These are phyloP conservation scores for Oryzaephilus surinamensis DNA, from an alignment of 1,140 invertebrate genomes.

Conservation along the genomic window DNA sequence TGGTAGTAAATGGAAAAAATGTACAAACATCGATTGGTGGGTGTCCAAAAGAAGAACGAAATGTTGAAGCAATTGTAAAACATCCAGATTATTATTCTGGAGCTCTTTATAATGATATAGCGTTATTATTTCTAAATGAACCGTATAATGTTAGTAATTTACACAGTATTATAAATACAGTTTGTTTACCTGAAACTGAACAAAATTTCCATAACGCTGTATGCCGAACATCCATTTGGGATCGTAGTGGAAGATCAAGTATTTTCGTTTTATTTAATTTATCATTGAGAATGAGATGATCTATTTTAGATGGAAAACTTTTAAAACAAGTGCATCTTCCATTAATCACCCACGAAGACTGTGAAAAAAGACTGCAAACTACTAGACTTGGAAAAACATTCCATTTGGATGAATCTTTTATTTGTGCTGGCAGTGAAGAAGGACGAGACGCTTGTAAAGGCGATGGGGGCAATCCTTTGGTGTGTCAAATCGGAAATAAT, in stretches of 20 bases:
- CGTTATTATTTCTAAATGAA: constrained; percentile 16
- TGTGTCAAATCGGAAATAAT: constrained; percentile 41
- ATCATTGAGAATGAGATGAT: too few species aligned
- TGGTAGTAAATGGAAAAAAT: background rate
- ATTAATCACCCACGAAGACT: constrained; percentile 41
- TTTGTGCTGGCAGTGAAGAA: constrained; percentile 55
- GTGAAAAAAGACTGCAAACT: constrained; percentile 41
- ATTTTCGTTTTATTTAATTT: too few species aligned
- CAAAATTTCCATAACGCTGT: background rate
- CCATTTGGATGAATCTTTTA: constrained; percentile 48
- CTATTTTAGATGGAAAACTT: background rate
- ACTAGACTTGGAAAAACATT: constrained; percentile 51
- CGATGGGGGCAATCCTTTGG: constrained; percentile 46
- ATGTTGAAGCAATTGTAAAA: constrained; percentile 20
- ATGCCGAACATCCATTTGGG: constrained; percentile 3
- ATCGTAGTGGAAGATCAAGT: background rate
- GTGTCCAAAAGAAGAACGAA: constrained; percentile 1
- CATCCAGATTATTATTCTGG: constrained; percentile 24
- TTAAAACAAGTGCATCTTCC: constrained; percentile 34
- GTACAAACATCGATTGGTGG: background rate
- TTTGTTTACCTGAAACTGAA: constrained; percentile 2
- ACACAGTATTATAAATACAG: background rate
- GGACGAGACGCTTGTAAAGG: constrained; percentile 58
- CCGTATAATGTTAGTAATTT: constrained; percentile 1
- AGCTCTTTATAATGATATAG: constrained; percentile 27